These are phyloP conservation scores for Danio choprae DNA, from an alignment of 2,797 vertebrate genomes.

Conservation along the genomic window DNA sequence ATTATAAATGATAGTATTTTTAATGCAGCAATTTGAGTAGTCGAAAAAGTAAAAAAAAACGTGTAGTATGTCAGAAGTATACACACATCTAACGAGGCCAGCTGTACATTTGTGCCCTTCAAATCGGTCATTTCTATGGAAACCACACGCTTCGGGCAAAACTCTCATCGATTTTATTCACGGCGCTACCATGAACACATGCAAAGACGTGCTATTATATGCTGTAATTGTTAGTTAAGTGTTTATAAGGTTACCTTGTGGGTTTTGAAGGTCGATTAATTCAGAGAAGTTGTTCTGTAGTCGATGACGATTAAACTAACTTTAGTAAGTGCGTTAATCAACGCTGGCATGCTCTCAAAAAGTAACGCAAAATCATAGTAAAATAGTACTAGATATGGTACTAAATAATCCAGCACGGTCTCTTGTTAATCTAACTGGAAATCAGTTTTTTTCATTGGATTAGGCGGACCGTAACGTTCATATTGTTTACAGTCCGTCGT, in stretches of 20 bases:
- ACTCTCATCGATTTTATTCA: constrained; percentile 57
- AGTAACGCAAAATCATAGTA: background rate
- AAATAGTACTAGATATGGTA: too few species aligned
- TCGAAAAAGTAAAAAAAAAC: background rate
- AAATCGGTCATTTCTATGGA: constrained; percentile 64
- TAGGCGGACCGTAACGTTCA: constrained; percentile 29
- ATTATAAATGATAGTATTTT: background rate
- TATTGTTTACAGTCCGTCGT: constrained; percentile 72
- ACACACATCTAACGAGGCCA: background rate
- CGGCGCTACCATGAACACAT: background rate
- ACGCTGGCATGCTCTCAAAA: background rate
- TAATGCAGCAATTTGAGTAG: background rate
- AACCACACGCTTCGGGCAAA: constrained; percentile 63
- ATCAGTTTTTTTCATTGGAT: background rate
- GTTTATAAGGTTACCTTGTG: background rate
- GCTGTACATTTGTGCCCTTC: constrained; percentile 64
- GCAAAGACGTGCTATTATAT: background rate
- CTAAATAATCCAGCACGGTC: background rate
- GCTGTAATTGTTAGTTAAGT: background rate
- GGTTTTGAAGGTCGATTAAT: background rate
- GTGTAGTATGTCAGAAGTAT: background rate
- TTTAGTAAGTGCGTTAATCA: background rate
- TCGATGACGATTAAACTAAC: background rate
- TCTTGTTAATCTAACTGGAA: background rate
- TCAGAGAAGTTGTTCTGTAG: constrained; percentile 4